These are phyloP conservation scores for Agapostemon virescens DNA, from an alignment of 2,888 invertebrate genomes.

Conservation along the genomic window DNA sequence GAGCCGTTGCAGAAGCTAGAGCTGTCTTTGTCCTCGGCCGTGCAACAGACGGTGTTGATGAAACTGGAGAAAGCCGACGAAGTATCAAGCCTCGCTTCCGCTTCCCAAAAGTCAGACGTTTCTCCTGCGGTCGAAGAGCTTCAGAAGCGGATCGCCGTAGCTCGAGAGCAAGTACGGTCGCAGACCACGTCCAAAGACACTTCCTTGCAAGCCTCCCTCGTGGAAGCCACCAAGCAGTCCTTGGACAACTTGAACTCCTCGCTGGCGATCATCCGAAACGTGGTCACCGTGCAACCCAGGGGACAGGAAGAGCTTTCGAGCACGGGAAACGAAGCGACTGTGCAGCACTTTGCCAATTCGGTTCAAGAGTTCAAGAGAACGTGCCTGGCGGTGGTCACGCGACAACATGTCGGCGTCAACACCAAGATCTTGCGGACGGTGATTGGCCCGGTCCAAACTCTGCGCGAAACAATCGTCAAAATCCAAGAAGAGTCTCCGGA, in stretches of 20 bases:
- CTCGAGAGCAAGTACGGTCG: constrained; percentile 69
- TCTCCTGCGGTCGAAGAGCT: constrained; percentile 66
- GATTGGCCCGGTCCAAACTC: constrained; percentile 47
- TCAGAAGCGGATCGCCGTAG: constrained; percentile 67
- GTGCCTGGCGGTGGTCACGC: constrained; percentile 30
- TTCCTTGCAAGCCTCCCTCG: background rate
- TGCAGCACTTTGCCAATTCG: constrained; percentile 78
- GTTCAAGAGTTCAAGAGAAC: constrained; percentile 46
- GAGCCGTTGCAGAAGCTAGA: constrained; percentile 59
- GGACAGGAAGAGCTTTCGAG: constrained; percentile 40
- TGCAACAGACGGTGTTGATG: constrained; percentile 33
- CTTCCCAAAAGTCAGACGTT: constrained; percentile 29
- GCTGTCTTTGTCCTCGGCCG: constrained; percentile 44
- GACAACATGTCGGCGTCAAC: constrained; percentile 21
- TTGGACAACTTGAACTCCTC: constrained; percentile 48
- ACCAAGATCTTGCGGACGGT: constrained; percentile 51
- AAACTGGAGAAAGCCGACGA: constrained; percentile 31
- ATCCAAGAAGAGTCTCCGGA: constrained; percentile 54
- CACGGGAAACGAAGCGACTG: constrained; percentile 56
- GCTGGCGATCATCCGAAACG: constrained; percentile 43
- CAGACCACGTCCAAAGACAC: constrained; percentile 48
- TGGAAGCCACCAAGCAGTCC: constrained; percentile 41
- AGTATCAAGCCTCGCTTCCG: constrained; percentile 62
- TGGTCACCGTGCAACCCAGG: background rate
- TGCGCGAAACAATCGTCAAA: constrained; percentile 51